Conservation (phyloP, 2,113 vertebrate species). For the Cyphomyrus discorhynchus region DNA sequence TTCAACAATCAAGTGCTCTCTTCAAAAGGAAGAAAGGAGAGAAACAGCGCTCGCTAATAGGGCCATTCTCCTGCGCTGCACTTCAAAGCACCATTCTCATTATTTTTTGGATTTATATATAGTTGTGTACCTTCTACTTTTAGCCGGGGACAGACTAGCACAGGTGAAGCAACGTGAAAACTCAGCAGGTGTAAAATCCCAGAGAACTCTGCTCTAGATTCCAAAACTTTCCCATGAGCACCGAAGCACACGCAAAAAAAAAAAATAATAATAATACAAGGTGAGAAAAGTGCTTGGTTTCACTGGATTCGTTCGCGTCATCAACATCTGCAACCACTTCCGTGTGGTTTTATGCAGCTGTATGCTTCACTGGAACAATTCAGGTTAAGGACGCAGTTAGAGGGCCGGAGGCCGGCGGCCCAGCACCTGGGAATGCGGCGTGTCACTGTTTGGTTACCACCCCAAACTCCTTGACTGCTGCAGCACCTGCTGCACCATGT, state of each 20-base stretch:
- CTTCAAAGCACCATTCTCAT: constrained; percentile 32
- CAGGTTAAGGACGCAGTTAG: neutral
- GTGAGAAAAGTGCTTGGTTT: neutral
- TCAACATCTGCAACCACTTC: neutral
- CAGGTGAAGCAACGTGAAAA: neutral
- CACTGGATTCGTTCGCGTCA: neutral
- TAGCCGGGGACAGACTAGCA: constrained; percentile 20
- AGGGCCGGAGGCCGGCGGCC: neutral
- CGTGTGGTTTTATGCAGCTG: neutral
- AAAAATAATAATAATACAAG: neutral
- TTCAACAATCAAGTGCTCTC: constrained; percentile 31
- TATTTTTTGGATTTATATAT: constrained; percentile 27
- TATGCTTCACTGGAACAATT: neutral
- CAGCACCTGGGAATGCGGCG: neutral
- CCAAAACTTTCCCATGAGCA: neutral
- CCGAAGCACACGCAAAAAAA: neutral
- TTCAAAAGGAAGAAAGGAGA: neutral
- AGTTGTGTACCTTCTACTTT: constrained; percentile 21
- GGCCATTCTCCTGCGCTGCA: constrained; percentile 33
- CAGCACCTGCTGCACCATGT: neutral
- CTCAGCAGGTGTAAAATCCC: neutral
- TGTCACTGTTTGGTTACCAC: neutral
- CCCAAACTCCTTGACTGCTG: too few species aligned
- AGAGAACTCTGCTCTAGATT: constrained; percentile 16
- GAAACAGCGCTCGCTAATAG: constrained; percentile 29